These are phyloP conservation scores for Drosophila ercepeae DNA, from an alignment of 1,140 invertebrate genomes.

Conservation along the genomic window DNA sequence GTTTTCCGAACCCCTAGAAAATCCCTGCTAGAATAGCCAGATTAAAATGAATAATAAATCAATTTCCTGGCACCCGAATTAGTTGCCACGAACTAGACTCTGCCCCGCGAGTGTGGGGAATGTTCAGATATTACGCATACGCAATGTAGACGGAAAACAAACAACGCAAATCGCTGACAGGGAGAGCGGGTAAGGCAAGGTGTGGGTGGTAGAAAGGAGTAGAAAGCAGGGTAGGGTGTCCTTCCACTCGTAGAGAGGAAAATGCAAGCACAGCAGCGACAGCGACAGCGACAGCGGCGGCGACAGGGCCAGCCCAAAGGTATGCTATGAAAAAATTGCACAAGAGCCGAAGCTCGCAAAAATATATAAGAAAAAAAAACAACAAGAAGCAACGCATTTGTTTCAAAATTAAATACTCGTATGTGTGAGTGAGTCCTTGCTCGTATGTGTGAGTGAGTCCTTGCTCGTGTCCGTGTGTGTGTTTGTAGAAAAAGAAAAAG, in stretches of 20 bases:
- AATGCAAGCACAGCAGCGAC: slow-evolving; percentile 61
- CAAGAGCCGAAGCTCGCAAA: slow-evolving; percentile 44
- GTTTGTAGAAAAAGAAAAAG: slow-evolving; percentile 46
- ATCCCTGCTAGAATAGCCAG: background rate
- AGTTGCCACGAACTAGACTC: background rate
- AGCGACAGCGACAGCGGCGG: slow-evolving; percentile 41
- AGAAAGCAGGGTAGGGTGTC: no score
- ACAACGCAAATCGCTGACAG: slow-evolving; percentile 18
- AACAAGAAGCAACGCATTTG: slow-evolving; percentile 55
- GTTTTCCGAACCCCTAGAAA: no score
- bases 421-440: background rate
- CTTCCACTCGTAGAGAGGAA: slow-evolving; percentile 12
- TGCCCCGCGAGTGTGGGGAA: background rate
- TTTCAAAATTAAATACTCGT: slow-evolving; percentile 74
- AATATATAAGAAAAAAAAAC: slow-evolving; percentile 21
- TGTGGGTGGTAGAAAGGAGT: background rate
- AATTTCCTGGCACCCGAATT: background rate
- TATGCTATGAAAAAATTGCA: slow-evolving; percentile 70
- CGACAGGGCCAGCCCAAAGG: slow-evolving; percentile 64
- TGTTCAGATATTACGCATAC: slow-evolving; percentile 42
- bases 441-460: slow-evolving; percentile 3
- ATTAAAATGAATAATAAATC: background rate
- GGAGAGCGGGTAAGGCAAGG: background rate
- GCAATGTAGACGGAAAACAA: slow-evolving; percentile 44
- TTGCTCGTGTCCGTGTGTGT: slow-evolving; percentile 34